Conservation (phyloP, 1,140 invertebrate genomes). For the Bombyx mandarina region DNA sequence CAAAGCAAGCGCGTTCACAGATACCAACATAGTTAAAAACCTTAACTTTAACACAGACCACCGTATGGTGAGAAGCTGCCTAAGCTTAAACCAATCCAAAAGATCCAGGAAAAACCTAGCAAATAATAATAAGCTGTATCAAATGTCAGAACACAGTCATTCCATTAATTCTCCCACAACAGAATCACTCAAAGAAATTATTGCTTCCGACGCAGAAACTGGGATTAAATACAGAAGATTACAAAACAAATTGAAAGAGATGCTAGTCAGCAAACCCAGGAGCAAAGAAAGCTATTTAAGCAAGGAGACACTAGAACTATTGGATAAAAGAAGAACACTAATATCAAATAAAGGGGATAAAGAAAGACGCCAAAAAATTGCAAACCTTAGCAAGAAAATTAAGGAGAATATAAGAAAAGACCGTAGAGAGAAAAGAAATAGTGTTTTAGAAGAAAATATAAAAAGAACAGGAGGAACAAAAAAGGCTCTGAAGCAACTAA, state of each 20-base stretch:
- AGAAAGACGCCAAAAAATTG: not conserved
- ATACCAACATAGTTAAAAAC: slow-evolving; percentile 6
- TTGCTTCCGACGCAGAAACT: slow-evolving; percentile 8
- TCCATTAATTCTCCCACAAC: not conserved
- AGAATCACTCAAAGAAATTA: slow-evolving; percentile 4
- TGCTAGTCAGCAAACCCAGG: not conserved
- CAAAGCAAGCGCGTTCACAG: slow-evolving; percentile 11
- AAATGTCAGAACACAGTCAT: slow-evolving; percentile 1
- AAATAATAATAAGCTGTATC: not conserved
- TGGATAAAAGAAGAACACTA: slow-evolving; percentile 16
- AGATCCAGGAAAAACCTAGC: slow-evolving; percentile 12
- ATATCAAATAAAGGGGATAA: slow-evolving; percentile 7
- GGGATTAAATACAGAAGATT: not conserved
- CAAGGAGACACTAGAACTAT: slow-evolving; percentile 12
- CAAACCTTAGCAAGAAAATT: not conserved
- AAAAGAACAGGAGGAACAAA: slow-evolving; percentile 1
- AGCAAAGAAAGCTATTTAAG: slow-evolving; percentile 11
- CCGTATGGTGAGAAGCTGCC: slow-evolving; percentile 17
- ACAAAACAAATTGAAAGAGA: too few species aligned
- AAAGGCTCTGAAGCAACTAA: not conserved
- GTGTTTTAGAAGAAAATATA: not conserved
- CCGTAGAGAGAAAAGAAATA: not conserved
- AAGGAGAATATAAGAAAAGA: not conserved
- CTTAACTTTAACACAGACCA: slow-evolving; percentile 18
- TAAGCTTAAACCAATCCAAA: slow-evolving; percentile 11